These are phyloP conservation scores for Misgurnus anguillicaudatus DNA, from an alignment of 2,113 vertebrate genomes.

Conservation along the genomic window DNA sequence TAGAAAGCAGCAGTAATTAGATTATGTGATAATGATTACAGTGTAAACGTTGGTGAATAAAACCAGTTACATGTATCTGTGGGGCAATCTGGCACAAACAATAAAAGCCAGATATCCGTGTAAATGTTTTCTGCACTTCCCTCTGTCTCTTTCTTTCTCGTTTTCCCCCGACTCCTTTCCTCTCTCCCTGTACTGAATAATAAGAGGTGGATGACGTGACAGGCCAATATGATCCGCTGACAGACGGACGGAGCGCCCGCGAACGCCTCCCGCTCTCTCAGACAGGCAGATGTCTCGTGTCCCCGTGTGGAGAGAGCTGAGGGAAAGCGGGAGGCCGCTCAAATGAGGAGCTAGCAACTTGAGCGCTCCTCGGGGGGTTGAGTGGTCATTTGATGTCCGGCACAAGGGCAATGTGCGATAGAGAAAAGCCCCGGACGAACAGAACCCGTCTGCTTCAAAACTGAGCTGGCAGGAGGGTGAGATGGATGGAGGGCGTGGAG, in stretches of 20 bases:
- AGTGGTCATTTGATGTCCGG: slow-evolving; percentile 94
- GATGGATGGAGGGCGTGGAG: slow-evolving; percentile 38
- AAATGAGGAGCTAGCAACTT: slow-evolving; percentile 94
- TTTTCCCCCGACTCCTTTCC: slow-evolving; percentile 16
- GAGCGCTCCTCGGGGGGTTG: slow-evolving; percentile 93
- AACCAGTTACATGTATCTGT: slow-evolving; percentile 60
- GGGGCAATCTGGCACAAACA: slow-evolving; percentile 68
- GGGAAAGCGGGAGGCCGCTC: slow-evolving; percentile 84
- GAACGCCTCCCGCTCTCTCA: slow-evolving; percentile 70
- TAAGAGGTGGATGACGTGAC: slow-evolving; percentile 68
- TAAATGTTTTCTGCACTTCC: slow-evolving; percentile 22
- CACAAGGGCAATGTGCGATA: slow-evolving; percentile 83
- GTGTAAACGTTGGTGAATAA: slow-evolving; percentile 63
- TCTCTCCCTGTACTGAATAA: slow-evolving; percentile 65
- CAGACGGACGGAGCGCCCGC: slow-evolving; percentile 76
- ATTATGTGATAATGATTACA: slow-evolving; percentile 72
- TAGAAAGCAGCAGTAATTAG: slow-evolving; percentile 70
- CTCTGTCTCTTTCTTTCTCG: slow-evolving; percentile 9
- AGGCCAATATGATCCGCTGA: slow-evolving; percentile 72
- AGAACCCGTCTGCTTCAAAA: slow-evolving; percentile 77
- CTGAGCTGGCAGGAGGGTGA: slow-evolving; percentile 60
- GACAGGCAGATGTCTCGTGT: slow-evolving; percentile 98
- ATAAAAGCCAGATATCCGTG: slow-evolving; percentile 67
- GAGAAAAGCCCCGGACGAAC: slow-evolving; percentile 71
- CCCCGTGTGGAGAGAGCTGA: slow-evolving; percentile 76